A percentile compares a stretch with the other conserved stretches of the same genome.
These are phyloP conservation scores for Chrysomallon squamiferum DNA, from an alignment of 1,140 invertebrate genomes.

Conservation along the genomic window DNA sequence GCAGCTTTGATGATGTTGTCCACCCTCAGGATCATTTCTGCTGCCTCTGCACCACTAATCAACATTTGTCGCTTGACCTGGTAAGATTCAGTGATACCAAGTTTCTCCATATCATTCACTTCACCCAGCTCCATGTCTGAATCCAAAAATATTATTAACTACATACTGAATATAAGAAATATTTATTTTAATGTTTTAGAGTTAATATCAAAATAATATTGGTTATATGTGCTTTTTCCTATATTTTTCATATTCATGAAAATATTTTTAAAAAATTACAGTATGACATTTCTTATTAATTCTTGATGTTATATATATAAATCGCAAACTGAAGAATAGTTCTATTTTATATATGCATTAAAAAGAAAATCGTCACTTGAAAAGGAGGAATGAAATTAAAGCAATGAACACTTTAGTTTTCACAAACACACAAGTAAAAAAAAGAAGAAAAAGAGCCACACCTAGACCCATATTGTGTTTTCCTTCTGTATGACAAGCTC, in stretches of 20 bases:
- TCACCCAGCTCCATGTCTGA: conserved; percentile 85
- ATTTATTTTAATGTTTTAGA: no score
- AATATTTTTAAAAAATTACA: no score
- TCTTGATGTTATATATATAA: no score
- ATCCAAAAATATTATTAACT: conserved; percentile 14
- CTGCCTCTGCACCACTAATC: conserved; percentile 93
- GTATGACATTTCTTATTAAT: no score
- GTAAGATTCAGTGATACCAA: conserved; percentile 96
- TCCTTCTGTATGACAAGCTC: conserved; percentile 86
- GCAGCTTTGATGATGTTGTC: conserved; percentile 97
- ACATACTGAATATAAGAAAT: not conserved
- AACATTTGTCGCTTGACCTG: conserved; percentile 96
- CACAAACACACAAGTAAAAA: not conserved
- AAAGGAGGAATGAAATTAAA: no score
- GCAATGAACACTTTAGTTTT: no score
- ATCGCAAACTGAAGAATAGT: no score
- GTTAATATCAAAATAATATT: no score
- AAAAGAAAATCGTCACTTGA: no score
- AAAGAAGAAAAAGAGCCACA: conserved; percentile 59
- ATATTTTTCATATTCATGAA: no score
- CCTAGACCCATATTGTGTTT: conserved; percentile 82
- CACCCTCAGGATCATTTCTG: conserved; percentile 98
- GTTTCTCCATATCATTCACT: conserved; percentile 83
- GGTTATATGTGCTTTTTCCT: no score
- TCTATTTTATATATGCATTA: no score